These are phyloP conservation scores for Leptoteleia sp. DNA, from an alignment of 1,140 invertebrate genomes.

Conservation along the genomic window DNA sequence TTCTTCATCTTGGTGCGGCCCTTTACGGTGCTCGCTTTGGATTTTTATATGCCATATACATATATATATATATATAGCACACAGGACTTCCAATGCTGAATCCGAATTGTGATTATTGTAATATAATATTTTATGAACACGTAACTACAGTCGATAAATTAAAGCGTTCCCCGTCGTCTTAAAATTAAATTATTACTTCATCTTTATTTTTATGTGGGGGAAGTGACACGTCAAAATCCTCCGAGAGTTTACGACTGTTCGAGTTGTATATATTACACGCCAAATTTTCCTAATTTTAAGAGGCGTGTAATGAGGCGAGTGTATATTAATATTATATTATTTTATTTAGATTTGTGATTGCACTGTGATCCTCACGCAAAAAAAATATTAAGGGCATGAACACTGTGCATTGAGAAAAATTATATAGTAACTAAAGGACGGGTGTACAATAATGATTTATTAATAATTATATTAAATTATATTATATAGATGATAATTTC, in stretches of 20 bases:
- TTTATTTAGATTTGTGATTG: too few species aligned
- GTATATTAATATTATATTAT: too few species aligned
- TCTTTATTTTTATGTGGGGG: conserved; percentile 20
- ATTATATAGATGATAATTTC: too few species aligned
- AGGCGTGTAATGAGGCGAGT: too few species aligned
- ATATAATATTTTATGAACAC: conserved; percentile 44
- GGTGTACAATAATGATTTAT: too few species aligned
- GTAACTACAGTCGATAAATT: conserved; percentile 22
- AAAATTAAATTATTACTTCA: conserved; percentile 22
- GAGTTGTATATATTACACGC: conserved; percentile 1
- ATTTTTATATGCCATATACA: conserved; percentile 28
- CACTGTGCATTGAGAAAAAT: too few species aligned
- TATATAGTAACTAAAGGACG: too few species aligned
- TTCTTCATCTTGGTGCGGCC: conserved; percentile 1
- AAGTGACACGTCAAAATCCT: conserved; percentile 12
- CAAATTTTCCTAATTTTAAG: too few species aligned
- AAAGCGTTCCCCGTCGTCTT: conserved; percentile 15
- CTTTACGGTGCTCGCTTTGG: conserved; percentile 16
- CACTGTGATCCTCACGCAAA: too few species aligned
- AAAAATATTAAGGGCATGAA: too few species aligned
- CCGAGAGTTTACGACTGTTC: conserved; percentile 3
- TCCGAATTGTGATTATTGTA: conserved; percentile 29
- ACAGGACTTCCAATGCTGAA: conserved; percentile 21
- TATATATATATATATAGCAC: too few species aligned
- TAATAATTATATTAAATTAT: too few species aligned